These are phyloP conservation scores for Drosophila grimshawi DNA, from an alignment of 1,140 invertebrate species.

Conservation along the genomic window DNA sequence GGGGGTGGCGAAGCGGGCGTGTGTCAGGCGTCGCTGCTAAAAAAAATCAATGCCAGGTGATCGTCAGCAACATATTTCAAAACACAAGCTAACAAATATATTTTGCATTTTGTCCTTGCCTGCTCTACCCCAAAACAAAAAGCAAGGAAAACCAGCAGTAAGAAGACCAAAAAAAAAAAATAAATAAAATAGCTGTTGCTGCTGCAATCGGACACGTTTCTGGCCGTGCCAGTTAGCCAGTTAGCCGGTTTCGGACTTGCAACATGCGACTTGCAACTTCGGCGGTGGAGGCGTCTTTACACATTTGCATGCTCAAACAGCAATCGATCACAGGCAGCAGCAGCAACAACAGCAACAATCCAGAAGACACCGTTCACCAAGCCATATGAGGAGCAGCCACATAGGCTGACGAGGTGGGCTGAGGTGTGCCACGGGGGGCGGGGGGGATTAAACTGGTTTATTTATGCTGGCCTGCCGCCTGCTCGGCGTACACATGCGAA, in stretches of 20 bases:
- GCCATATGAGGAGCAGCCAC: constrained; percentile 57
- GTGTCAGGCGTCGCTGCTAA: constrained; percentile 25
- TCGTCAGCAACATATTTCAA: constrained; percentile 73
- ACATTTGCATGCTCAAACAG: constrained; percentile 83
- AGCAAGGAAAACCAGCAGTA: constrained; percentile 24
- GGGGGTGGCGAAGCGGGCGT: constrained; percentile 12
- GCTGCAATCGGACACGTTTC: constrained; percentile 58
- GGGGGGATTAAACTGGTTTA: constrained; percentile 46
- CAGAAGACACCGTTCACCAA: constrained; percentile 50
- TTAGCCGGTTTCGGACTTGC: constrained; percentile 49
- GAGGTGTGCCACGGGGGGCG: background rate
- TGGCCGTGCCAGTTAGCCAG: constrained; percentile 40
- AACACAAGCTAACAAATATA: constrained; percentile 77
- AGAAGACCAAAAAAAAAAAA: constrained; percentile 19
- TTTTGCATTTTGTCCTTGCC: constrained; percentile 77
- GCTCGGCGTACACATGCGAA: constrained; percentile 44
- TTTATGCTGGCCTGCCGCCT: background rate
- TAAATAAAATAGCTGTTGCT: constrained; percentile 1
- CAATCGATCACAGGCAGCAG: constrained; percentile 73
- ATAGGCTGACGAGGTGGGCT: background rate
- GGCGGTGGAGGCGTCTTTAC: constrained; percentile 81
- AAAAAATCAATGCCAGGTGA: constrained; percentile 75
- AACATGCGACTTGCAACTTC: constrained; percentile 44
- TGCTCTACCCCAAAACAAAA: background rate
- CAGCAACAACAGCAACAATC: constrained; percentile 28